phyloP scores from a whole-genome alignment of 1,140 invertebrate genomes.

The Papilio helenus region DNA sequence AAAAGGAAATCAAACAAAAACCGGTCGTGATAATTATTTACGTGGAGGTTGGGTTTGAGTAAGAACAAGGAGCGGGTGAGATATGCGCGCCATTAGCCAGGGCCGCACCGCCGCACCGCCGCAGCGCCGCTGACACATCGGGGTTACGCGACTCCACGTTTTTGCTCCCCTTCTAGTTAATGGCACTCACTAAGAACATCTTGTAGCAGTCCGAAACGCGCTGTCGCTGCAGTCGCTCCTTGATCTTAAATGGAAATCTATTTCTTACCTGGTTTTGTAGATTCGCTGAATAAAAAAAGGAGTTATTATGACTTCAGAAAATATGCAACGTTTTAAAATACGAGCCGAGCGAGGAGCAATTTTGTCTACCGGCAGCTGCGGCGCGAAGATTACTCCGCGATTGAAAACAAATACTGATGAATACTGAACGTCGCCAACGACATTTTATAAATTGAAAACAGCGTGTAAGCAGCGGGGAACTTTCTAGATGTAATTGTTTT shows the following conservation, averaged over 20 bases:
- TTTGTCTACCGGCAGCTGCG: slow-evolving; percentile 67
- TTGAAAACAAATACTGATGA: slow-evolving; percentile 82
- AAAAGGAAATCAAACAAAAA: slow-evolving; percentile 9
- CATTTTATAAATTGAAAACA: slow-evolving; percentile 76
- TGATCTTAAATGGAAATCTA: slow-evolving; percentile 10
- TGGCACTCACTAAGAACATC: slow-evolving; percentile 22
- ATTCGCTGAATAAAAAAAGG: neutral
- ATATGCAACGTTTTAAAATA: slow-evolving; percentile 1
- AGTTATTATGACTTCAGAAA: neutral
- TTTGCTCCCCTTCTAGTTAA: slow-evolving; percentile 8
- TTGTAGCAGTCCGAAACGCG: neutral
- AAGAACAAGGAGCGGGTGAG: slow-evolving; percentile 9
- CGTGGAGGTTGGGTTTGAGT: slow-evolving; percentile 21
- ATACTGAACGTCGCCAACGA: slow-evolving; percentile 63
- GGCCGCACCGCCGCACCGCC: neutral
- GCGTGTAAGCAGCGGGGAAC: slow-evolving; percentile 23
- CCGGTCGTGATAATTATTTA: slow-evolving; percentile 13
- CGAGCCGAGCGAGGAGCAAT: slow-evolving; percentile 42
- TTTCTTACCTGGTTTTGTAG: neutral
- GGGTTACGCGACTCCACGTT: slow-evolving; percentile 1
- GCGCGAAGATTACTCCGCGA: slow-evolving; percentile 78
- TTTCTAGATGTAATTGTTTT: neutral
- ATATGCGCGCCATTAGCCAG: slow-evolving; percentile 10
- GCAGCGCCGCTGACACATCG: slow-evolving; percentile 8
- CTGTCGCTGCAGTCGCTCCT: neutral